Base-by-base conservation (phyloP, 1,140 invertebrate genomes). In the Andricus grossulariae region DNA sequence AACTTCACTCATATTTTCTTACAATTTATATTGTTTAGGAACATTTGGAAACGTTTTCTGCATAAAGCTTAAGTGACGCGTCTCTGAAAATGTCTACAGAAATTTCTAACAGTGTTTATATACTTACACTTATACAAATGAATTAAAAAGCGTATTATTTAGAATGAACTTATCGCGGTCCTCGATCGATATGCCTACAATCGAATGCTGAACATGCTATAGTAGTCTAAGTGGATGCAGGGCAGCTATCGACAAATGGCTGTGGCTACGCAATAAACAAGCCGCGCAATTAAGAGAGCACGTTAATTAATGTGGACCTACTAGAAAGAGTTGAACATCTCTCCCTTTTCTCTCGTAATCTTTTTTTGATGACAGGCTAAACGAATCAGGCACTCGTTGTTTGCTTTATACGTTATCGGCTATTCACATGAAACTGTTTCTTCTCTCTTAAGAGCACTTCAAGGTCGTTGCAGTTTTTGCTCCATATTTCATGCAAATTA, bases 271-370 rank as follows among this genome's bases (percentile, higher is more conserved):
- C 84, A 84, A 86, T 87, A 86, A 87, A 86, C 85, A 87, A 86
- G 85, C 82, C 80, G 82, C 83, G 84, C 85, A 86, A 87, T 87
- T 87, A 87, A 86, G 83, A 84, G 85, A 87, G 85, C 85, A 83
- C 85, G 83, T 86, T 86, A 86, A 87, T 87, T 87, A 87, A 87
- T 86, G 85, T 87, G 83, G 85, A 85, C 83, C 83, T 84, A 86
- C 82, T 85, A 83, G 83, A 77, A 83, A 81, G 71, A 66, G 25
- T 55, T 71, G 21, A 71, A 71, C 45, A 71, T 71, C 70, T 71
- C 32, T 45, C 21, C 52, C 52, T 54, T 54, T 54, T 19, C 52
- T 71, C 70, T 76, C 75, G 75, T 72, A 72, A 66, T 76, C 71
- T 76, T 57, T 60, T 55, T 18, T 72, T 18, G 71, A 54, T 72